A percentile compares a stretch with the other conserved stretches of the same genome.
These are phyloP conservation scores for Germaria angustata DNA, from an alignment of 2,888 invertebrate genomes.

Conservation along the genomic window DNA sequence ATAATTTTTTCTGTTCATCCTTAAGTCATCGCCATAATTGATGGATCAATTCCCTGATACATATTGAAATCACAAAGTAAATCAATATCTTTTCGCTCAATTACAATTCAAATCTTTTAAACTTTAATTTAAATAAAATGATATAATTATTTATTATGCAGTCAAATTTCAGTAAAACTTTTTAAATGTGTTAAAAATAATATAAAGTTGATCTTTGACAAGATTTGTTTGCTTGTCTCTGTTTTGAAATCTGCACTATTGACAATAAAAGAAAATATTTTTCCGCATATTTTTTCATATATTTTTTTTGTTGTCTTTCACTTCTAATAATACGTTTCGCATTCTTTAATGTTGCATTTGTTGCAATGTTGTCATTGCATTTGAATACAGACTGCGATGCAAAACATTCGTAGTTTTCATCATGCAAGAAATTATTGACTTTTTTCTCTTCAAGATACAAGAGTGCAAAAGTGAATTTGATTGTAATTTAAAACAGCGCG, in stretches of 20 bases:
- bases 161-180: conserved; percentile 14
- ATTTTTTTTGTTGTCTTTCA: conserved; percentile 18
- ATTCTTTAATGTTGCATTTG: conserved; percentile 4
- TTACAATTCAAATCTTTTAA: neutral
- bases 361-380: conserved; percentile 10
- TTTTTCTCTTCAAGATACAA: conserved; percentile 1
- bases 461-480: conserved; percentile 36
- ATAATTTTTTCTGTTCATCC: too few relatives aligned
- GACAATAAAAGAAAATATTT: conserved; percentile 7
- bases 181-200: conserved; percentile 24
- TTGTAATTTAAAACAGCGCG: conserved; percentile 37
- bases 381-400: neutral
- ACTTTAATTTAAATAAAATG: neutral
- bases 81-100: neutral
- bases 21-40: conserved; percentile 5
- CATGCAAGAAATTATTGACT: conserved; percentile 51
- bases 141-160: conserved; percentile 41
- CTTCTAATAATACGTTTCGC: conserved; percentile 15
- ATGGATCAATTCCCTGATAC: too few relatives aligned
- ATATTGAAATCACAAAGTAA: too few relatives aligned
- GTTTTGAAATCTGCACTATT: neutral
- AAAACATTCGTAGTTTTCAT: conserved; percentile 30
- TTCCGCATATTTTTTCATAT: conserved; percentile 19
- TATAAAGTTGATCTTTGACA: conserved; percentile 37
- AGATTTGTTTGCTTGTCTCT: conserved; percentile 15